Base-by-base conservation (phyloP, 1,140 invertebrate species). In the Ceratosolen solmsi region DNA sequence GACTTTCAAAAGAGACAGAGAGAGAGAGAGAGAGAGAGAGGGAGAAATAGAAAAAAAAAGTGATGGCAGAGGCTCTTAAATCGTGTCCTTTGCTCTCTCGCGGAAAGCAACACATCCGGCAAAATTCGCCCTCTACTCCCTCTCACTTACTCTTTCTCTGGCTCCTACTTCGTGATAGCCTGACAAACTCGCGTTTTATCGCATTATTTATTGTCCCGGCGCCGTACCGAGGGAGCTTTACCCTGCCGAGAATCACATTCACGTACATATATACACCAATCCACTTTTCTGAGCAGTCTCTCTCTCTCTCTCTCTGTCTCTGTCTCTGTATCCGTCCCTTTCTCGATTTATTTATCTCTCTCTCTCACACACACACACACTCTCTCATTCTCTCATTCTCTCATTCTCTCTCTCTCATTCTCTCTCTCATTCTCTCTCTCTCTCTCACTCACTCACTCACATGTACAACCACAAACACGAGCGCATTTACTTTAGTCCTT, bases 111-210 rank as follows among this genome's bases (percentile, higher is more conserved):
- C 74, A 63, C 80, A 78, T 82, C 79, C 84, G 80, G 76, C 60
- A 80, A 86, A 87, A 85, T 85, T 86, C 83, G 54, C 71, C 71
- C 46, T 49, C 85, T 68, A 82, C 70, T 51, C 70, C n/a, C 33
- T 81, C 58, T 60, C 33, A 71, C 46, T 49, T 30, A 54, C 70
- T 83, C 41, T 22, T 65, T 73, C 82, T 74, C 20, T 36, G 33
- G 63, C 73, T 76, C 25, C 54, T 36, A 13, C 83, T 86, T 87
- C 87, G 86, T 89, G 89, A 90, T 91, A 88, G 88, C 86, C 87
- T 87, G 89, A 89, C 89, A 90, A 91, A 91, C 88, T 91, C 90
- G 89, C 90, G 90, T 91, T 92, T 92, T 92, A 92, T 92, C 91
- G 90, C 86, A 91, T 91, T 91, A 91, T 91, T 92, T 91, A 92